Evolutionary conservation across 2,797 vertebrate genomes (phyloP).

Genomic region (Anomalospiza imberbis): DNA sequence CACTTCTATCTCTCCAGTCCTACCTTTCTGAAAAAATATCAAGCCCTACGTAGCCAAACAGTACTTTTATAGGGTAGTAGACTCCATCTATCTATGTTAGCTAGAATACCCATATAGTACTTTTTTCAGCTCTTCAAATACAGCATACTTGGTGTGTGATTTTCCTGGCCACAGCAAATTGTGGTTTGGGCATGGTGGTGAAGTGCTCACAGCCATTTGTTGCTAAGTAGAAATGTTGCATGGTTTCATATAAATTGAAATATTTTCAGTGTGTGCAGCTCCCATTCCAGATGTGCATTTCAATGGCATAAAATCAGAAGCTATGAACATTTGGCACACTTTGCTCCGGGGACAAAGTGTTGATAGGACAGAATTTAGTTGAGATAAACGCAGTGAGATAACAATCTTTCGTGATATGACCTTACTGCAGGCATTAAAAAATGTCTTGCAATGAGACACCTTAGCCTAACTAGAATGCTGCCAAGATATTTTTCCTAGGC

Average conservation of each 20-base stretch:
- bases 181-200: not conserved
- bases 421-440: not conserved
- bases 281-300: not conserved
- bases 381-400: not conserved
- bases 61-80: not conserved
- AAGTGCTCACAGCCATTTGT: not conserved
- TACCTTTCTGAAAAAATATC: not conserved
- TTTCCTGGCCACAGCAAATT: not conserved
- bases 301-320: not conserved
- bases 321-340: not conserved
- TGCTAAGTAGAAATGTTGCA: not conserved
- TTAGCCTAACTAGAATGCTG: not conserved
- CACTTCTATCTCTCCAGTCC: not conserved
- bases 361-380: not conserved
- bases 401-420: accelerated
- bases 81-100: not conserved
- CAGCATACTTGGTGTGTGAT: not conserved
- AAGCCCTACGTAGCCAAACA: not conserved
- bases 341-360: not conserved
- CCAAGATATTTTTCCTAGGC: not conserved
- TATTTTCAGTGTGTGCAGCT: not conserved
- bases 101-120: not conserved
- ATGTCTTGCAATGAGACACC: not conserved
- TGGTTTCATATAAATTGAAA: not conserved
- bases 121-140: not conserved